Percentiles rank a stretch among this genome's conserved stretches.
phyloP scores from a whole-genome alignment of 2,797 vertebrate species.

The Enteromius fasciolatus region DNA sequence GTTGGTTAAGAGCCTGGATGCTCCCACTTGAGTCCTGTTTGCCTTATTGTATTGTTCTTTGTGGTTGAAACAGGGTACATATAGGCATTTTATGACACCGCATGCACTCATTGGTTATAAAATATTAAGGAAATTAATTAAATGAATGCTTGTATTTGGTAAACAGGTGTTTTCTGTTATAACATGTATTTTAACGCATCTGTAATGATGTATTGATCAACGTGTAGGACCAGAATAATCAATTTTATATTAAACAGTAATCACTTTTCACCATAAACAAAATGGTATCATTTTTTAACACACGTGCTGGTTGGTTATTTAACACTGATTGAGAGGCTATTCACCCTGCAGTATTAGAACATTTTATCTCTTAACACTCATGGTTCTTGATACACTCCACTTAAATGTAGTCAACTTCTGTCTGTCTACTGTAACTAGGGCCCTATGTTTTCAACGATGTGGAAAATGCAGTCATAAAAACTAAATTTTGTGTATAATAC shows the following conservation, averaged over 20 bases:
- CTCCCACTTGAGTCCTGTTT: background rate
- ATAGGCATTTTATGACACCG: background rate
- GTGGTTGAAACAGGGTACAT: background rate
- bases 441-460: background rate
- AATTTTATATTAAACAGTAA: background rate
- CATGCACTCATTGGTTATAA: background rate
- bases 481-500: background rate
- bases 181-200: background rate
- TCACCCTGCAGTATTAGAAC: background rate
- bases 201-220: background rate
- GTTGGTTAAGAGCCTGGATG: conserved; percentile 20
- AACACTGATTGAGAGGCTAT: background rate
- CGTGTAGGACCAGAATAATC: background rate
- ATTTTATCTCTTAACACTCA: background rate
- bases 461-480: too few species aligned
- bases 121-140: background rate
- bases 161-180: background rate
- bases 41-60: background rate
- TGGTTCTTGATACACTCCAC: conserved; percentile 6
- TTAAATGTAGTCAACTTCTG: conserved; percentile 29
- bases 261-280: background rate
- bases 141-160: background rate
- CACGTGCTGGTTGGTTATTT: background rate
- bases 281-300: background rate
- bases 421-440: background rate